These are phyloP conservation scores for Bradypodion pumilum DNA, from an alignment of 2,797 vertebrate genomes.

Conservation along the genomic window DNA sequence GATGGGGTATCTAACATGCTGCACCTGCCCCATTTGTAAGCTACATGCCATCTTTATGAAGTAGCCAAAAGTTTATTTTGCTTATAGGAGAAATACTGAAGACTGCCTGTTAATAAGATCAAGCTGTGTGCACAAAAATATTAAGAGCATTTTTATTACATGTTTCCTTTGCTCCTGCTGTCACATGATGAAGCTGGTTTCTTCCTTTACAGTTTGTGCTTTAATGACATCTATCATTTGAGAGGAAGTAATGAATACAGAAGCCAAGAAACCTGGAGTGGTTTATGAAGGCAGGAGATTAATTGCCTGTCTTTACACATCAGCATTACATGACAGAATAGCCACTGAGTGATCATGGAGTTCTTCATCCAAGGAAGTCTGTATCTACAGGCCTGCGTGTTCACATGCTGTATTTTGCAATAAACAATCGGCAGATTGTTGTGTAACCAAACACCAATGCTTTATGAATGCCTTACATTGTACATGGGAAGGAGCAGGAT, in stretches of 20 bases:
- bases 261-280: not conserved
- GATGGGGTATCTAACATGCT: not conserved
- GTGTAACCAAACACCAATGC: constrained; percentile 26
- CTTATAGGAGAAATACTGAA: not conserved
- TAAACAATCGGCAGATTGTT: constrained; percentile 2
- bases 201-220: not conserved
- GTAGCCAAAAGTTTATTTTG: not conserved
- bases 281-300: not conserved
- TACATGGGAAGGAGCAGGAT: constrained; percentile 15
- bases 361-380: constrained; percentile 25
- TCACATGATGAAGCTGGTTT: not conserved
- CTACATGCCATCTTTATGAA: not conserved
- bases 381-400: not conserved
- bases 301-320: not conserved
- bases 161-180: not conserved
- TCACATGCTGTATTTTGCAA: constrained; percentile 20
- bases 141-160: not conserved
- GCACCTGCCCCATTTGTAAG: too few species aligned
- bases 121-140: constrained; percentile 31
- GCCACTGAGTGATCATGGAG: not conserved
- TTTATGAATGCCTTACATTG: constrained; percentile 8
- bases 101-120: constrained; percentile 20
- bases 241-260: not conserved
- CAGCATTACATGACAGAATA: not conserved
- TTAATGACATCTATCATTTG: not conserved